Conservation (phyloP, 1,140 invertebrate genomes). For the Micrasema minimum region DNA sequence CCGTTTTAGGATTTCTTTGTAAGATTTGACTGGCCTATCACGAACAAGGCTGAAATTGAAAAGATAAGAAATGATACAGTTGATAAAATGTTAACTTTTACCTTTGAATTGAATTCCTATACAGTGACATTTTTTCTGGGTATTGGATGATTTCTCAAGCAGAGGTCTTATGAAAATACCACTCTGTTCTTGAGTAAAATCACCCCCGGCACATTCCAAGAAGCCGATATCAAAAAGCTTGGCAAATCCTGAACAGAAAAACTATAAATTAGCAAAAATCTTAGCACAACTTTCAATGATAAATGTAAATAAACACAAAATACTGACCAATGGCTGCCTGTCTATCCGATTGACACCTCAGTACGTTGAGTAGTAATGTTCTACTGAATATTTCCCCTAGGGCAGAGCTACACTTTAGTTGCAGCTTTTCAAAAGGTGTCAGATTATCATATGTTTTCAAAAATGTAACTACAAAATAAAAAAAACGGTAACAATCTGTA, state of each 20-base stretch:
- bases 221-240: conserved; percentile 70
- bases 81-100: conserved; percentile 42
- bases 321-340: conserved; percentile 64
- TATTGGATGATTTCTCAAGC: conserved; percentile 10
- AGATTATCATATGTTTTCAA: conserved; percentile 70
- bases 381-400: conserved; percentile 70
- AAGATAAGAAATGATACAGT: too few relatives aligned
- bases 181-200: conserved; percentile 62
- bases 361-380: conserved; percentile 67
- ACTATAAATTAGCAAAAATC: background rate
- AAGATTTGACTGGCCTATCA: too few relatives aligned
- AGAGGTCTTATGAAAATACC: conserved; percentile 27
- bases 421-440: conserved; percentile 69
- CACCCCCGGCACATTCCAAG: conserved; percentile 69
- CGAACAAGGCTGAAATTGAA: too few relatives aligned
- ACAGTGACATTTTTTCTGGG: conserved; percentile 52
- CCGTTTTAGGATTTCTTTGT: too few relatives aligned
- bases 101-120: conserved; percentile 55
- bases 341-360: conserved; percentile 61
- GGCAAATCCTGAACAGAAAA: conserved; percentile 54
- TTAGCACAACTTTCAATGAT: too few relatives aligned
- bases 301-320: background rate
- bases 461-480: conserved; percentile 65
- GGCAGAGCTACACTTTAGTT: conserved; percentile 71
- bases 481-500: background rate